A percentile compares a stretch with the other conserved stretches of the same genome.
These are phyloP conservation scores for Thomomys bottae DNA, from an alignment of 2,113 vertebrate species.

Conservation along the genomic window DNA sequence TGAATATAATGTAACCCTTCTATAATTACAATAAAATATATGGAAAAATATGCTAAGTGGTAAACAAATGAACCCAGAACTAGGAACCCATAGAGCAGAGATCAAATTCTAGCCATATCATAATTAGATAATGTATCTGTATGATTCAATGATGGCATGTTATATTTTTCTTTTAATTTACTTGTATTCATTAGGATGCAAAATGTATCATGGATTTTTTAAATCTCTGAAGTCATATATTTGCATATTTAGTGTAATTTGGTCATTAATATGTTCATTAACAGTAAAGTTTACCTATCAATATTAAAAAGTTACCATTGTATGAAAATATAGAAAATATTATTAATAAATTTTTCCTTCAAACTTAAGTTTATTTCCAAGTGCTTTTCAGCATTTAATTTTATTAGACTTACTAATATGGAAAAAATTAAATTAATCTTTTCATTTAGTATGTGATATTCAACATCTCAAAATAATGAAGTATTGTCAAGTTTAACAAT, in stretches of 20 bases:
- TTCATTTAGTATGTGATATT: neutral
- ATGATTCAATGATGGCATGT: neutral
- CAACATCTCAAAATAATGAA: conserved; percentile 54
- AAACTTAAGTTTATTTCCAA: conserved; percentile 45
- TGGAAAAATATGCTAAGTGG: neutral
- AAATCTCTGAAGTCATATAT: conserved; percentile 31
- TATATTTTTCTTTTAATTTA: neutral
- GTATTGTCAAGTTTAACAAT: conserved; percentile 35
- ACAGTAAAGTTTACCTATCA: neutral
- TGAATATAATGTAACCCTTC: too few relatives aligned
- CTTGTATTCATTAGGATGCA: neutral
- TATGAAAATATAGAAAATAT: conserved; percentile 19
- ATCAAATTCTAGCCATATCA: neutral
- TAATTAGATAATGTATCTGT: neutral
- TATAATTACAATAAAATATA: too few relatives aligned
- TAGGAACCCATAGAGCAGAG: neutral
- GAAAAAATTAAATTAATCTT: conserved; percentile 24
- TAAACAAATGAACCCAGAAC: neutral
- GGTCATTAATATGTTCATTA: conserved; percentile 20
- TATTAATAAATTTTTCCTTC: neutral
- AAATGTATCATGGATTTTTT: conserved; percentile 14
- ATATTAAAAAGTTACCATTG: neutral
- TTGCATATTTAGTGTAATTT: conserved; percentile 15
- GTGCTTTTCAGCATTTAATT: conserved; percentile 52
- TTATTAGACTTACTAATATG: conserved; percentile 31